These are phyloP conservation scores for Astur gentilis DNA, from an alignment of 2,113 vertebrate species.

Conservation along the genomic window DNA sequence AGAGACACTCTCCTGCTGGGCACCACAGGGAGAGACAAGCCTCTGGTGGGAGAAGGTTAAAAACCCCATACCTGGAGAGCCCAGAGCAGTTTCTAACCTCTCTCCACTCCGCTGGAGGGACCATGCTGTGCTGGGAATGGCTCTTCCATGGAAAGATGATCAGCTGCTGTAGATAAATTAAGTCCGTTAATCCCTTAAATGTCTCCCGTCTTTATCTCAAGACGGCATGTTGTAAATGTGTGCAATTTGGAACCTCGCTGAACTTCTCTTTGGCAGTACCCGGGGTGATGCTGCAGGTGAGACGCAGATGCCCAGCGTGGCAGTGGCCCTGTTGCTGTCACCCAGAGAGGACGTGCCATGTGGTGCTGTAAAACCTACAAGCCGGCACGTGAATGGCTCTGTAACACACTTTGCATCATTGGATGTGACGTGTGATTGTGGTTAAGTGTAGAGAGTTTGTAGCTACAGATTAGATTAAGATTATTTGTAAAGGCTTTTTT, in stretches of 20 bases:
- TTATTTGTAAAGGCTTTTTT: not conserved
- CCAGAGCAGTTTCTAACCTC: not conserved
- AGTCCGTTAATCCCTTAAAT: not conserved
- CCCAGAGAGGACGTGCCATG: not conserved
- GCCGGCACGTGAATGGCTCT: rapidly evolving
- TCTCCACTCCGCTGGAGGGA: not conserved
- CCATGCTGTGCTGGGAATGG: not conserved
- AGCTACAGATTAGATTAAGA: not conserved
- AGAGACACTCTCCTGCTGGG: not conserved
- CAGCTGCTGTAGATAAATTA: not conserved
- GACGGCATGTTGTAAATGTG: not conserved
- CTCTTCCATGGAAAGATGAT: not conserved
- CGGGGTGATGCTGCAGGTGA: not conserved
- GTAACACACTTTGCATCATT: not conserved
- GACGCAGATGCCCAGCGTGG: not conserved
- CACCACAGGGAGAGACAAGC: not conserved
- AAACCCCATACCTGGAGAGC: not conserved
- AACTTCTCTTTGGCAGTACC: not conserved
- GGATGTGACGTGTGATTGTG: not conserved
- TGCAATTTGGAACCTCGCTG: not conserved
- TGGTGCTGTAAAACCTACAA: not conserved
- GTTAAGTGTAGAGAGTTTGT: not conserved
- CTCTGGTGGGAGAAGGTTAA: not conserved
- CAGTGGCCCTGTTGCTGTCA: not conserved
- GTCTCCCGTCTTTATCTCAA: not conserved